Conservation (phyloP, 1,140 invertebrate species). For the Spodoptera frugiperda region DNA sequence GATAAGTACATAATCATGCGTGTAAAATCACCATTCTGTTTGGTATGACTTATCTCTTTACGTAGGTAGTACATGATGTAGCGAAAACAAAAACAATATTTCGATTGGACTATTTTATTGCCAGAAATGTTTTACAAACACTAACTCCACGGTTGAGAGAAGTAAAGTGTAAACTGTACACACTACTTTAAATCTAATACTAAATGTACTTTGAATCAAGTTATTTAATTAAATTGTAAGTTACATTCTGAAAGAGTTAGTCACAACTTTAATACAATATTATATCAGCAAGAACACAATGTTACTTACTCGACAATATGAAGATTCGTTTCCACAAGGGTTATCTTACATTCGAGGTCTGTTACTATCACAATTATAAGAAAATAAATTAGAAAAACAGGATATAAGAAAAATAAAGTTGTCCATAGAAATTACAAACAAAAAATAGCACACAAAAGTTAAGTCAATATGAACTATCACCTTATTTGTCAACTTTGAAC, state of each 20-base stretch:
- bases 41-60: no score
- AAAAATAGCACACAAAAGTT: conserved; percentile 79
- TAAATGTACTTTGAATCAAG: conserved; percentile 73
- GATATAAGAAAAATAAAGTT: conserved; percentile 78
- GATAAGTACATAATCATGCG: no score
- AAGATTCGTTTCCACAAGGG: conserved; percentile 74
- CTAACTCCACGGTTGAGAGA: conserved; percentile 72
- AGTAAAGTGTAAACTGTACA: conserved; percentile 80
- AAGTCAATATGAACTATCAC: conserved; percentile 83
- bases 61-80: neutral
- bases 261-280: conserved; percentile 72
- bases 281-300: conserved; percentile 72
- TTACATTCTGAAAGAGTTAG: conserved; percentile 70
- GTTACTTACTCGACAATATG: conserved; percentile 67
- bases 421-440: conserved; percentile 77
- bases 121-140: conserved; percentile 84
- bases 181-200: conserved; percentile 79
- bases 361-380: conserved; percentile 78
- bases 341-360: conserved; percentile 81
- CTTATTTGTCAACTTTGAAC: conserved; percentile 84
- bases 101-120: conserved; percentile 85
- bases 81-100: conserved; percentile 57
- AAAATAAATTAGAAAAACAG: conserved; percentile 83
- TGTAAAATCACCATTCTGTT: no score
- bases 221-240: conserved; percentile 44